Evolutionary conservation across 2,888 invertebrate species (phyloP).

Genomic region (Ischnus inquisitorius): DNA sequence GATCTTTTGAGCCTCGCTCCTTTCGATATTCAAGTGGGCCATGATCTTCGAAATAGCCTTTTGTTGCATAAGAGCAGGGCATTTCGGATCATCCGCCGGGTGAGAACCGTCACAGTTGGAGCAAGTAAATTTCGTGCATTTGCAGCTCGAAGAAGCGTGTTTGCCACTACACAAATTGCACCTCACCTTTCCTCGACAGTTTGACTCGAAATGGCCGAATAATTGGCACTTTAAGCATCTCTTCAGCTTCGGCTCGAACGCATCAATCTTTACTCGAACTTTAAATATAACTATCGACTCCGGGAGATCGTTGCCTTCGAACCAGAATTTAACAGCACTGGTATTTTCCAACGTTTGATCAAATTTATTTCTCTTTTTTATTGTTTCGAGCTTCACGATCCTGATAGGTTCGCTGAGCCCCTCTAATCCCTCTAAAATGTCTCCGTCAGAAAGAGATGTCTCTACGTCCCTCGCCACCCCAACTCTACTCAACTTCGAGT

Average conservation of each 20-base stretch:
- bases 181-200: conserved; percentile 25
- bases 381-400: neutral
- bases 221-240: conserved; percentile 39
- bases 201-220: conserved; percentile 23
- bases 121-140: neutral
- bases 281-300: neutral
- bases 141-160: neutral
- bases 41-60: neutral
- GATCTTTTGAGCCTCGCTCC: neutral
- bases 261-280: neutral
- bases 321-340: conserved; percentile 21
- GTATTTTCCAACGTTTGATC: neutral
- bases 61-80: neutral
- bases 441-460: neutral
- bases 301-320: conserved; percentile 25
- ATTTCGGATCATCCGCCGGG: neutral
- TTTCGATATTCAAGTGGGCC: conserved; percentile 4
- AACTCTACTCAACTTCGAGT: neutral
- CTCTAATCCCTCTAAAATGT: conserved; percentile 24
- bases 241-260: conserved; percentile 22
- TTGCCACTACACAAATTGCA: neutral
- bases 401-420: neutral
- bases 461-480: conserved; percentile 18
- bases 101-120: neutral
- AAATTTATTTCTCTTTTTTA: neutral